Evolutionary conservation across 2,797 vertebrate species (phyloP).

Genomic region (Ataeniobius toweri): DNA sequence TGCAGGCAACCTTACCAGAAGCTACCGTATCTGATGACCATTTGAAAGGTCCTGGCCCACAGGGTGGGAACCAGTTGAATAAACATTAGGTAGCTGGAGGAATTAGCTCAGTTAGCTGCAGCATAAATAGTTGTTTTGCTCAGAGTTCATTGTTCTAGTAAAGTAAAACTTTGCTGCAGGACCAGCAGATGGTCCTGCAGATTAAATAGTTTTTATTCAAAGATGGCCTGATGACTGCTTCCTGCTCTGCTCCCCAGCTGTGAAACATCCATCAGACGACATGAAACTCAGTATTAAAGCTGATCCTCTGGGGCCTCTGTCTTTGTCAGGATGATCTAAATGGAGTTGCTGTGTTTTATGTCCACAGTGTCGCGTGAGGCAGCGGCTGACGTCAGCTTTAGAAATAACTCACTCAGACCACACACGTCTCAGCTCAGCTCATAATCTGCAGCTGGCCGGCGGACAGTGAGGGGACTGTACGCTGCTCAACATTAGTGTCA

Average conservation of each 20-base stretch:
- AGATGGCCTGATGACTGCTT: not conserved
- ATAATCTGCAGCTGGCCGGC: not conserved
- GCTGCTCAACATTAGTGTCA: constrained; percentile 27
- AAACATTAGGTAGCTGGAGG: no score
- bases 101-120: no score
- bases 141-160: not conserved
- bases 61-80: no score
- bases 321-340: not conserved
- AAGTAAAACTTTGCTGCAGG: not conserved
- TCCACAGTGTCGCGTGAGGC: not conserved
- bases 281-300: not conserved
- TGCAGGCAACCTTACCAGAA: no score
- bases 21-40: no score
- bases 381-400: constrained; percentile 31
- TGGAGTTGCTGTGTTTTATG: constrained; percentile 27
- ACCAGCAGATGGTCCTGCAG: not conserved
- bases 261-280: not conserved
- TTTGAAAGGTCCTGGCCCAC: no score
- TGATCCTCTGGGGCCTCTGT: not conserved
- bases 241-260: not conserved
- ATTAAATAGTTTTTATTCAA: no score
- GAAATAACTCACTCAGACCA: constrained; percentile 39
- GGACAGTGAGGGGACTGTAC: constrained; percentile 36
- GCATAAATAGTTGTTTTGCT: no score
- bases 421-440: constrained; percentile 26